Base-by-base conservation (phyloP, 2,113 vertebrate species). In the Cyanoliseus patagonus region DNA sequence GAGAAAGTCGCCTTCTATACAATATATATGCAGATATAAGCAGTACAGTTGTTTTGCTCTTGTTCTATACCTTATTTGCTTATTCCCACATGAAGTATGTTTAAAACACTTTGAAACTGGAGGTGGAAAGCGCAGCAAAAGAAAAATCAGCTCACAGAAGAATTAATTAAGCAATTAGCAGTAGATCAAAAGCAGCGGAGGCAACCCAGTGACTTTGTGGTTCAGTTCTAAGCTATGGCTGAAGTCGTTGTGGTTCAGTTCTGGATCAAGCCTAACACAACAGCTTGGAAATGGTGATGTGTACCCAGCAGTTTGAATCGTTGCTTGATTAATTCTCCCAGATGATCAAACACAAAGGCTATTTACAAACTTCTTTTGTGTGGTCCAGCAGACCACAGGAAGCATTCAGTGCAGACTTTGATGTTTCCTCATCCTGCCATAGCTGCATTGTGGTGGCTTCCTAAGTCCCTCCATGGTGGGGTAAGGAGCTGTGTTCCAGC, bases 391-490 rank as follows among this genome's bases (percentile, higher is more conserved):
- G 74, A 49, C 24, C 13, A 30, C 11, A 46, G 35, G 55, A 81
- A 77, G n/a, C 19, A 20, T 59, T 15, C 13, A 44, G 8, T 30
- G 31, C 14, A 41, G 44, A 22, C 0, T 17, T 35, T 7, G n/a
- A n/a, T 93, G 33, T 57, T 92, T 64, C 47, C 41, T 5, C 7
- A 20, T 64, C 80, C 57, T 72, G 62, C 22, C 59, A 18, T n/a
- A 28, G 28, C 39, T 73, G 42, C 22, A 28, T 31, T 0, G 0
- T 0, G 0, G 39, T 2, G 9, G 35, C 39, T 80, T 86, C 62
- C 61, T 1, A 2, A 12, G 23, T 73, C 25, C 14, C 31, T 76
- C 35, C 3, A 8, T 0, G 4, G 30, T 0, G 1, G 31, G 24
- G 8, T 9, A 33, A 47, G 57, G 31, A 67, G 24, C 30, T 53